Percentiles rank a stretch among this genome's conserved stretches.
Conservation (phyloP, 2,888 invertebrate genomes). For the Ganaspis brasiliensis region DNA sequence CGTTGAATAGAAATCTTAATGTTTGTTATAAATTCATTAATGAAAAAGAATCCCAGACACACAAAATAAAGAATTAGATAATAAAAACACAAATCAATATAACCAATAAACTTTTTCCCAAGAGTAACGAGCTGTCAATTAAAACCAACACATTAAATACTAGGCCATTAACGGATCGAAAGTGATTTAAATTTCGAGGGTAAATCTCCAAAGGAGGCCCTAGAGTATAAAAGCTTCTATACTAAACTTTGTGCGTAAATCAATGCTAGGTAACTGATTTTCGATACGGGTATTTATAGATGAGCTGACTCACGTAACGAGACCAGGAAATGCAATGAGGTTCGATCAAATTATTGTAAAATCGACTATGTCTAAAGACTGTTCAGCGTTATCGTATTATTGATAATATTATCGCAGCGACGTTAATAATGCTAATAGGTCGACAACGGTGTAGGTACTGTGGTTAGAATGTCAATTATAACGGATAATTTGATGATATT, state of each 20-base stretch:
- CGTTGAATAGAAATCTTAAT: too few relatives aligned
- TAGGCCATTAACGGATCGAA: not conserved
- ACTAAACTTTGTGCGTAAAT: slow-evolving; percentile 19
- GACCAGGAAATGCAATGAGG: slow-evolving; percentile 10
- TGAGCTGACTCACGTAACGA: slow-evolving; percentile 10
- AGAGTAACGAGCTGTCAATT: not conserved
- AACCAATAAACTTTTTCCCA: too few relatives aligned
- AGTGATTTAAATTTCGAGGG: slow-evolving; percentile 24
- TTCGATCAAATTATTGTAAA: slow-evolving; percentile 47
- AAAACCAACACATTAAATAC: not conserved
- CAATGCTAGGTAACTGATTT: slow-evolving; percentile 12
- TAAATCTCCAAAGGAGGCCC: slow-evolving; percentile 8
- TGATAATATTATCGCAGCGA: slow-evolving; percentile 23
- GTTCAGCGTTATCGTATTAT: slow-evolving; percentile 43
- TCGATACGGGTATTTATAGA: slow-evolving; percentile 10
- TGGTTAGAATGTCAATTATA: slow-evolving; percentile 29
- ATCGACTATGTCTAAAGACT: slow-evolving; percentile 52
- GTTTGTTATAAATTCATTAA: too few relatives aligned
- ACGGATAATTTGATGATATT: slow-evolving; percentile 28
- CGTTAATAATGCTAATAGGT: slow-evolving; percentile 20
- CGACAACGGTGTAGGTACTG: not conserved
- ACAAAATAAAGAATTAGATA: too few relatives aligned
- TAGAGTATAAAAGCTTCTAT: not conserved
- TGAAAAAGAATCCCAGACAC: too few relatives aligned
- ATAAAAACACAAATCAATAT: not conserved